Conservation (phyloP, 1,140 invertebrate species). For the Laupala kohalensis region DNA sequence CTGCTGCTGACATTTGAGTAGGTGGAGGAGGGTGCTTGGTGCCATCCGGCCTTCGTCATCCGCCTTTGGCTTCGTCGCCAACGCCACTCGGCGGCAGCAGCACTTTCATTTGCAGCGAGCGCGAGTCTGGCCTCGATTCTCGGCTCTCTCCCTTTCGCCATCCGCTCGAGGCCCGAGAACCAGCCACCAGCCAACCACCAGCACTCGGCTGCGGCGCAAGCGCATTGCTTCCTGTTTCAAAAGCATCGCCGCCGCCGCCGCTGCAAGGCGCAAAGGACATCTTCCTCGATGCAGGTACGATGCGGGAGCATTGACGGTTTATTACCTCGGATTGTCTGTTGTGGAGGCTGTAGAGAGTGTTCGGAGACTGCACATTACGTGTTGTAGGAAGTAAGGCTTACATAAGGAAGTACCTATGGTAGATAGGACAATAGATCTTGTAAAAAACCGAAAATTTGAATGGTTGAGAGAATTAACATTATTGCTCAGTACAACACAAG, state of each 20-base stretch:
- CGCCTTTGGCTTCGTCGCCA: neutral
- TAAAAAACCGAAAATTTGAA: no score
- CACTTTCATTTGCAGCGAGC: neutral
- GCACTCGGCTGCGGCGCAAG: neutral
- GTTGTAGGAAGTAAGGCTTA: neutral
- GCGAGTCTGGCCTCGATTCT: neutral
- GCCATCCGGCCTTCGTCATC: no score
- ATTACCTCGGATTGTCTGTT: no score
- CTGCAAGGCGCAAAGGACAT: neutral
- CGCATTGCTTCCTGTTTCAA: neutral
- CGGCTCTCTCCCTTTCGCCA: neutral
- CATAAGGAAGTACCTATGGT: no score
- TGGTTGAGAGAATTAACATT: no score
- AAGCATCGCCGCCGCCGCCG: neutral
- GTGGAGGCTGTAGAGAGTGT: no score
- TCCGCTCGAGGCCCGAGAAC: neutral
- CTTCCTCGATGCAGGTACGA: neutral
- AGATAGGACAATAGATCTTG: no score
- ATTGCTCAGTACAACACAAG: no score
- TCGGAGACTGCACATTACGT: neutral
- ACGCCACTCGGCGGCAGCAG: neutral
- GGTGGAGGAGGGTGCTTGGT: no score
- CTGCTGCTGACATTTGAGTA: neutral
- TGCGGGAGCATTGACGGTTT: no score
- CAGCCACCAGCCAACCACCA: no score